Conservation (phyloP, 1,140 invertebrate species). For the Samia ricini region DNA sequence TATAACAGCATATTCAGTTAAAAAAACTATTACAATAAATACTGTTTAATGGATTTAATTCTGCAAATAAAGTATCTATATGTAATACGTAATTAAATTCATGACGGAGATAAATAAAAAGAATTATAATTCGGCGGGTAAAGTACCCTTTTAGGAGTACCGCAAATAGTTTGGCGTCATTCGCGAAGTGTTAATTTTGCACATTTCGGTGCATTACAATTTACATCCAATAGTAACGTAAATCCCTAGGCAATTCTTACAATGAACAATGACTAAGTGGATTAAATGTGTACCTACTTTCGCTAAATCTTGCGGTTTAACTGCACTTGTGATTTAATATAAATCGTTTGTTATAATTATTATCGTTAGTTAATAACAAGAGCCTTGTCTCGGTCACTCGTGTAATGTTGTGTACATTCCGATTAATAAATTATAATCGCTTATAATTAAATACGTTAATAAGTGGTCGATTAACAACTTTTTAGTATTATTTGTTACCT, state of each 20-base stretch:
- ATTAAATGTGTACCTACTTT: not conserved
- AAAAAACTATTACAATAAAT: too few relatives aligned
- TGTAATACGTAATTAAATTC: too few relatives aligned
- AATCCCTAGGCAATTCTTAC: not conserved
- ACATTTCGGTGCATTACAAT: not conserved
- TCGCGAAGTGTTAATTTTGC: not conserved
- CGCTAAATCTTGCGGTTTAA: not conserved
- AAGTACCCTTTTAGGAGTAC: too few relatives aligned
- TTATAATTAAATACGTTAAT: not conserved
- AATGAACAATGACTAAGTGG: not conserved
- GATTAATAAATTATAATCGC: not conserved
- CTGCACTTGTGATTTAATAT: not conserved
- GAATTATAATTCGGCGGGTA: too few relatives aligned
- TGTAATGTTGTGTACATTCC: not conserved
- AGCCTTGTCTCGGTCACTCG: conserved; percentile 4
- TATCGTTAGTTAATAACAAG: conserved; percentile 10
- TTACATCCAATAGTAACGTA: not conserved
- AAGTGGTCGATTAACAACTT: not conserved
- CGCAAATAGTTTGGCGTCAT: too few relatives aligned
- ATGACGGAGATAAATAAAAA: too few relatives aligned
- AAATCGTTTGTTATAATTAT: conserved; percentile 10
- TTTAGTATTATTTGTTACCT: too few relatives aligned
- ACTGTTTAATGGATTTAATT: too few relatives aligned
- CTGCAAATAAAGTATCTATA: too few relatives aligned
- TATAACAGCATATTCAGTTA: too few relatives aligned